phyloP scores from a whole-genome alignment of 2,888 invertebrate species.

The Luperina nickerlii region DNA sequence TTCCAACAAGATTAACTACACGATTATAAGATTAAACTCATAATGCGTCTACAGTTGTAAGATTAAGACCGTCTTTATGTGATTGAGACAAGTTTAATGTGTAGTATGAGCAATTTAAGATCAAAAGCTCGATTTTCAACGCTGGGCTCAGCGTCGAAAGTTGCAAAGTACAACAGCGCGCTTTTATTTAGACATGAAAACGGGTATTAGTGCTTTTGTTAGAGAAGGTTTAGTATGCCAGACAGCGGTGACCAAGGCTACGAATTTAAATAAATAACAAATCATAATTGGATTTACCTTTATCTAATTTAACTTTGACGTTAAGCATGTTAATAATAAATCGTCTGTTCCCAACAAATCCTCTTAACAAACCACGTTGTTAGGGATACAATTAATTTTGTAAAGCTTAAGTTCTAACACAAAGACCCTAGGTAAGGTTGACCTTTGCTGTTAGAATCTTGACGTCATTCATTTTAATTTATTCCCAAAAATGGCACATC shows the following conservation, averaged over 20 bases:
- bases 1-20: neutral
- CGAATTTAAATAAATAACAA: constrained; percentile 26
- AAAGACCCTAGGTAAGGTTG: constrained; percentile 22
- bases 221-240: neutral
- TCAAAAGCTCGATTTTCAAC: constrained; percentile 1
- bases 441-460: constrained; percentile 31
- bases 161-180: neutral
- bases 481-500: constrained; percentile 25
- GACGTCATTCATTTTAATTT: constrained; percentile 47
- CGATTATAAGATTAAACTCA: neutral
- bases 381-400: constrained; percentile 42
- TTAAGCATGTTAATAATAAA: constrained; percentile 46
- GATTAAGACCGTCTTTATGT: constrained; percentile 1
- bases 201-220: constrained; percentile 12
- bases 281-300: constrained; percentile 32
- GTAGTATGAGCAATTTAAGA: neutral
- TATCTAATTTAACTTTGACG: constrained; percentile 33
- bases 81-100: constrained; percentile 3
- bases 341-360: constrained; percentile 41
- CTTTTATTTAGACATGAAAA: neutral
- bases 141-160: neutral
- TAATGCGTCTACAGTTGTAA: constrained; percentile 16
- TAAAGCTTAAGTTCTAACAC: constrained; percentile 12
- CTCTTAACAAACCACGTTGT: constrained; percentile 29
- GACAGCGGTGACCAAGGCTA: neutral